These are phyloP conservation scores for Neoascia interrupta DNA, from an alignment of 2,888 invertebrate species.

Conservation along the genomic window DNA sequence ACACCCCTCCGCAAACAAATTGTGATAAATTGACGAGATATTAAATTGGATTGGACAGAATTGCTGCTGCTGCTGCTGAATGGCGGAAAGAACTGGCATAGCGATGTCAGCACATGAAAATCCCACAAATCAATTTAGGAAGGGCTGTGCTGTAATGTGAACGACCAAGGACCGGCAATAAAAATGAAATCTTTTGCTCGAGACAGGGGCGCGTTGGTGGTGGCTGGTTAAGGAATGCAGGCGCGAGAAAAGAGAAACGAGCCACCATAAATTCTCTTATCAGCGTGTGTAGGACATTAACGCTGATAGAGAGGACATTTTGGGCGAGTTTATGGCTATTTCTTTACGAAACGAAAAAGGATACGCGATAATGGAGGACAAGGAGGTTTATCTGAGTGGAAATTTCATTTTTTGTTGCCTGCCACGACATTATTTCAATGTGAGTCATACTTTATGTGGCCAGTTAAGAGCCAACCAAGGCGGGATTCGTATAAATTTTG, in stretches of 20 bases:
- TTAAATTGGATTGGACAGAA: slow-evolving; percentile 76
- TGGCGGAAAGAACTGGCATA: slow-evolving; percentile 31
- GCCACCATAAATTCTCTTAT: slow-evolving; percentile 58
- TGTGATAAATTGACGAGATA: slow-evolving; percentile 78
- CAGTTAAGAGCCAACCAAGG: no score
- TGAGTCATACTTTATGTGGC: slow-evolving; percentile 23
- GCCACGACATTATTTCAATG: slow-evolving; percentile 5
- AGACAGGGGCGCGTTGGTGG: slow-evolving; percentile 19
- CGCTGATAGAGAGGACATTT: slow-evolving; percentile 62
- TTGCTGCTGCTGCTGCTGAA: slow-evolving; percentile 34
- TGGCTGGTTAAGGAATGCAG: slow-evolving; percentile 15
- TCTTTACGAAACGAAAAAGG: slow-evolving; percentile 2
- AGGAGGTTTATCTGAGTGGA: slow-evolving; percentile 23
- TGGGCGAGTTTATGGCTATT: slow-evolving; percentile 50
- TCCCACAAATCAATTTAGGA: slow-evolving; percentile 64
- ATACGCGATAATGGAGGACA: slow-evolving; percentile 24
- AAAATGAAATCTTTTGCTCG: slow-evolving; percentile 56
- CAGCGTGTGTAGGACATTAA: slow-evolving; percentile 59
- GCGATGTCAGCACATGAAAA: slow-evolving; percentile 61
- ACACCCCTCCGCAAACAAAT: no score
- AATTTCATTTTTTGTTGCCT: slow-evolving; percentile 19
- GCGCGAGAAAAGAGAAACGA: slow-evolving; percentile 25
- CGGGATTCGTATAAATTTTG: no score
- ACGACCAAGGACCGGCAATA: slow-evolving; percentile 41
- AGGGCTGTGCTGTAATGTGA: slow-evolving; percentile 17